Evolutionary conservation across 2,113 vertebrate species (phyloP), one percentile per base, ranked within the genome.

Genomic region (Coturnix japonica): DNA sequence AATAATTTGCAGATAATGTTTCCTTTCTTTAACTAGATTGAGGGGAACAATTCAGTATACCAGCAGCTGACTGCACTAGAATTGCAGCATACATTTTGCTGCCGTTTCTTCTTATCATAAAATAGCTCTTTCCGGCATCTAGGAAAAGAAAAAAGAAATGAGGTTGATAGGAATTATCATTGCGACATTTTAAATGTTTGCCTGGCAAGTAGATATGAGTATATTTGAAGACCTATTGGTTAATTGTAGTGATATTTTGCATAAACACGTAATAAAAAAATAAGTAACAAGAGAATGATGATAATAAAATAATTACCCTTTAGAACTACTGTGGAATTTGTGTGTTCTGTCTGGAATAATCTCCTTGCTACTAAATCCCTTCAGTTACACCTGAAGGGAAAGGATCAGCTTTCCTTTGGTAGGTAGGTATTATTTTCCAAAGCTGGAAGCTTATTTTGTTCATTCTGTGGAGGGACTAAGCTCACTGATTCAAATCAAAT

Each of bases 21-120:
- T 13, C 59, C n/a, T 21, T 11, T 2, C 2, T 91, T 75, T 82
- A 81, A 15, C 43, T 67, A 57, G 53, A 21, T 33, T 88, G 51
- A 86, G n/a, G 37, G 33, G 56, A 85, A 37, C 35, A 33, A 59
- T 65, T 65, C 63, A 53, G 53, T 64, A 47, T 86, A 64, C 25
- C 47, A 78, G 33, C 60, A 84, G 30, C 35, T 91, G 43, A 71
- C 51, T 66, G 11, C 41, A 88, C 43, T 33, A 59, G 64, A 66
- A 37, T 26, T 67, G 47, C 26, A 92, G n/a, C 49, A 23, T 81
- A n/a, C 12, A 49, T 53, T 10, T 63, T 67, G 26, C 26, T 81
- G 70, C 66, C 2, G n/a, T 89, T 93, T 90, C 20, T 47, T 91
- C 92, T 90, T 81, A 63, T 83, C 41, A 59, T 53, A 76, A 84